Percentiles rank a stretch among this genome's conserved stretches.
Conservation (phyloP, 2,113 vertebrate species). For the Phocoena phocoena region DNA sequence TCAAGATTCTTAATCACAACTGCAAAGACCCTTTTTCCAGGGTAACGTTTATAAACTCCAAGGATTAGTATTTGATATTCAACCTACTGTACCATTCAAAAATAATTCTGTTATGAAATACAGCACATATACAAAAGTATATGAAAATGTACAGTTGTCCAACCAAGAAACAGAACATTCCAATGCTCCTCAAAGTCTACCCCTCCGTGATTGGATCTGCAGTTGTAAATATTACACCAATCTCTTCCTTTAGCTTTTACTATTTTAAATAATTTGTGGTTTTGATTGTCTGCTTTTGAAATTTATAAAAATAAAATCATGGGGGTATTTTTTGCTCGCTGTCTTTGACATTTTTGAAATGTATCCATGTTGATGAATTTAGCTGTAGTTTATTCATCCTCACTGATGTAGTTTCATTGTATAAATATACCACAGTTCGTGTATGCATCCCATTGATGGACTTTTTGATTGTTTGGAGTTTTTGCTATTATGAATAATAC, state of each 20-base stretch:
- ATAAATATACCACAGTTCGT: not conserved
- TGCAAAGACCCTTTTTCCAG: not conserved
- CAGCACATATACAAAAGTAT: not conserved
- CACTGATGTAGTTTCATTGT: not conserved
- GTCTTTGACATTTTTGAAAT: too few species aligned
- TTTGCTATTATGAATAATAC: not conserved
- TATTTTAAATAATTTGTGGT: not conserved
- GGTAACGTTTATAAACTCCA: not conserved
- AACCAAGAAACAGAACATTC: not conserved
- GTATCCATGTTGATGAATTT: not conserved
- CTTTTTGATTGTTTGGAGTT: not conserved
- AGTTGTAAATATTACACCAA: not conserved
- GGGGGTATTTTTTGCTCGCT: not conserved
- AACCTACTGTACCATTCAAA: not conserved
- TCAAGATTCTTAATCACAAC: not conserved
- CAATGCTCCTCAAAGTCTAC: not conserved
- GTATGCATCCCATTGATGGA: not conserved
- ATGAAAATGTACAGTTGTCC: not conserved
- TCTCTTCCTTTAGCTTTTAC: not conserved
- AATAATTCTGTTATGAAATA: not conserved
- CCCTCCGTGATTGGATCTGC: not conserved
- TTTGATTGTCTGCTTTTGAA: not conserved
- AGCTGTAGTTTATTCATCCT: not conserved
- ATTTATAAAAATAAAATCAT: not conserved
- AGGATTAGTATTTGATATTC: not conserved